phyloP scores from a whole-genome alignment of 2,797 vertebrate species.

The Psittacula echo region DNA sequence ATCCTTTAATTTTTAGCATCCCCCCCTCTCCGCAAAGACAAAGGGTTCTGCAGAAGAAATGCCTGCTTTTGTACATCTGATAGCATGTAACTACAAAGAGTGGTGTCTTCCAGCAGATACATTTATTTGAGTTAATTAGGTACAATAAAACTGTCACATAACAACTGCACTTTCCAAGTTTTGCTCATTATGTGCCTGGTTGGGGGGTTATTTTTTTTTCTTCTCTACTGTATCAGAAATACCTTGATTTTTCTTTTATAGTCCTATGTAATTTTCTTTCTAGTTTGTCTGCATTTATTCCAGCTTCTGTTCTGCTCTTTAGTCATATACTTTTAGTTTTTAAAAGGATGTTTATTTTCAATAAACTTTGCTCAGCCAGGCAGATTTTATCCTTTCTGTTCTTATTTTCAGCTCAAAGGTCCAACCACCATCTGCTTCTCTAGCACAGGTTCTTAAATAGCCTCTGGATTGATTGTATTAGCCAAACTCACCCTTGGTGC shows the following conservation, averaged over 20 bases:
- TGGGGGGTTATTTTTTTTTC: slow-evolving; percentile 37
- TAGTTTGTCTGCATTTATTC: neutral
- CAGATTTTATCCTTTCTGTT: neutral
- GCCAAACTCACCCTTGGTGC: slow-evolving; percentile 51
- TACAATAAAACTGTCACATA: slow-evolving; percentile 59
- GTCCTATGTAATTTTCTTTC: neutral
- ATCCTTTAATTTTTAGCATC: slow-evolving; percentile 6
- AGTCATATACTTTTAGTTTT: slow-evolving; percentile 17
- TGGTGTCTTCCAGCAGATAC: slow-evolving; percentile 23
- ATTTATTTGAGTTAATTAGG: slow-evolving; percentile 60
- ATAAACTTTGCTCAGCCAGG: neutral
- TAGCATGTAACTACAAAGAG: slow-evolving; percentile 3
- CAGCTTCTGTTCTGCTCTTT: neutral
- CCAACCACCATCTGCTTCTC: slow-evolving; percentile 10
- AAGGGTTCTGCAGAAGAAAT: neutral
- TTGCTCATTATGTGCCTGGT: slow-evolving; percentile 37
- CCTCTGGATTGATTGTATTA: slow-evolving; percentile 49
- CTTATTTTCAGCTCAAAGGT: slow-evolving; percentile 37
- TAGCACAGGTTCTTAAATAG: slow-evolving; percentile 36
- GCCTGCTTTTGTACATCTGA: slow-evolving; percentile 12
- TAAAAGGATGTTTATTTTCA: slow-evolving; percentile 46
- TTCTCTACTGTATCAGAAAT: slow-evolving; percentile 15
- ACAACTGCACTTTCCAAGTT: slow-evolving; percentile 16
- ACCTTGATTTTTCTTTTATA: neutral
- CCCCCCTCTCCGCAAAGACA: neutral